phyloP scores from a whole-genome alignment of 2,113 vertebrate species.

The Cephalopterus ornatus region DNA sequence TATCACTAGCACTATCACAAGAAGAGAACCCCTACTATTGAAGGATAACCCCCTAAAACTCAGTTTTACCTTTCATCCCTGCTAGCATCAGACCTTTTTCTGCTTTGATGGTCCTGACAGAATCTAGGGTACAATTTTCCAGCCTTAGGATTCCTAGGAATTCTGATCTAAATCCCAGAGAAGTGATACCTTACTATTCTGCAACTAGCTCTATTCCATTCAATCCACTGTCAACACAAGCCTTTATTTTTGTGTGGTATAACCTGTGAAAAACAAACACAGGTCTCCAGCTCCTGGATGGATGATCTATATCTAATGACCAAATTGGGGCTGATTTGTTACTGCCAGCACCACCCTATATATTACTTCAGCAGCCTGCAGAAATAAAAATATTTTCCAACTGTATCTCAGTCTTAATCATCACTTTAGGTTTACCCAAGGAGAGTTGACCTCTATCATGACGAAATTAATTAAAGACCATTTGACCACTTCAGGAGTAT shows the following conservation, averaged over 20 bases:
- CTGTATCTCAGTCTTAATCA: not conserved
- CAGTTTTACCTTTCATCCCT: not conserved
- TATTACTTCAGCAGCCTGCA: not conserved
- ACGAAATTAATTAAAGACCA: not conserved
- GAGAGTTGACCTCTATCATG: not conserved
- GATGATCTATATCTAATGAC: not conserved
- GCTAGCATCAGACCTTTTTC: not conserved
- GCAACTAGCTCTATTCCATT: not conserved
- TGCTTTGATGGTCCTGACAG: not conserved
- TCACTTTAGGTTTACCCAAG: not conserved
- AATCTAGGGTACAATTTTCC: not conserved
- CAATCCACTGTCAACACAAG: not conserved
- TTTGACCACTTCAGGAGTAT: not conserved
- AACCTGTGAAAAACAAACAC: not conserved
- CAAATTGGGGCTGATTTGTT: not conserved
- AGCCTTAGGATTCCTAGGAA: not conserved
- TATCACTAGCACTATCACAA: not conserved
- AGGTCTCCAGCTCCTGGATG: not conserved
- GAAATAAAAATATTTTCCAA: not conserved
- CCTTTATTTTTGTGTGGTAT: not conserved
- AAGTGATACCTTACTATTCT: not conserved
- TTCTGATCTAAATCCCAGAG: not conserved
- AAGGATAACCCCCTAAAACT: not conserved
- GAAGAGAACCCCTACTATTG: not conserved
- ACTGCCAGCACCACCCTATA: not conserved